Evolutionary conservation across 2,113 vertebrate genomes (phyloP), one percentile per base, ranked within the genome.

Genomic region (Gopherus flavomarginatus): DNA sequence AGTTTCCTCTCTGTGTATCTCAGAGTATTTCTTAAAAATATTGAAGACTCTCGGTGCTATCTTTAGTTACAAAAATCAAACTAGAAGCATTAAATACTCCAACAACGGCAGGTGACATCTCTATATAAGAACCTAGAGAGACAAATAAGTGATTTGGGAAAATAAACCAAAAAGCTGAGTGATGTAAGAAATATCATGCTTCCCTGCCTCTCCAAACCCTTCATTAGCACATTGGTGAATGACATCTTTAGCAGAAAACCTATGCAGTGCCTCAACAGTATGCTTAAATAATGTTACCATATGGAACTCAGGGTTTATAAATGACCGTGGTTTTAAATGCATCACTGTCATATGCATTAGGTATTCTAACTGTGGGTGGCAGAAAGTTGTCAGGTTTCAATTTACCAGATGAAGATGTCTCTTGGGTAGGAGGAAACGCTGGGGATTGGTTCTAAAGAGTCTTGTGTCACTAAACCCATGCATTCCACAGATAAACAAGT

Each of bases 291-390:
- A 14, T n/a, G 82, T 75, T n/a, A 17, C 62, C 35, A n/a, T 31
- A 19, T 86, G 62, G 50, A 97, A 65, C n/a, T 26, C 35, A 42
- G 4, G 8, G 79, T 81, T 96, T 91, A 8, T 2, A 0, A 90
- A 85, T 27, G 88, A 11, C 81, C 3, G 0, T 6, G 47, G 56
- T 1, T 95, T 81, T 29, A 53, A 82, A 31, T 78, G 84, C 53
- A 77, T n/a, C 54, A 84, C 52, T 35, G 72, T 38, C 38, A 47
- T 42, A 56, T n/a, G 56, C 8, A 3, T 75, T 65, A 59, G 24
- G 26, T 57, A 56, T 87, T 83, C 16, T 52, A 78, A 13, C 38
- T 29, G 7, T 0, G 0, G n/a, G 35, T 2, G 31, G 4, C 19
- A 57, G 44, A 53, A 90, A 81, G 53, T 42, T 53, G 42, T 13